phyloP scores from a whole-genome alignment of 2,113 vertebrate species.

The Stegastes partitus region DNA sequence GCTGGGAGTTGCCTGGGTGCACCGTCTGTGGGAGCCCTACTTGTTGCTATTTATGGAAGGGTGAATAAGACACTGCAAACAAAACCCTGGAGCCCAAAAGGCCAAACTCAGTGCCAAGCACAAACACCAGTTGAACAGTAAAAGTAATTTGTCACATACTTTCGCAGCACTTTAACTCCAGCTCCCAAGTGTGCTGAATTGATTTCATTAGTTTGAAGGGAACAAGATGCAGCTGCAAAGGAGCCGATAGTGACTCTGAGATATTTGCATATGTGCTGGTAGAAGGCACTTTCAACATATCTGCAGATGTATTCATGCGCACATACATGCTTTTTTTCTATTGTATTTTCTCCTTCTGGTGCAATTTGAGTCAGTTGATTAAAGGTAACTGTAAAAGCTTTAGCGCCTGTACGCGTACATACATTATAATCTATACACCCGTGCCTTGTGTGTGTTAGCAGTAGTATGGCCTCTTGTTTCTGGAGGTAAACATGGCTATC shows the following conservation, averaged over 20 bases:
- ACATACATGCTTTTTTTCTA: background rate
- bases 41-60: slow-evolving; percentile 70
- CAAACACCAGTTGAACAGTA: slow-evolving; percentile 44
- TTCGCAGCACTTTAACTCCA: slow-evolving; percentile 38
- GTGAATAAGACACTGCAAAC: slow-evolving; percentile 61
- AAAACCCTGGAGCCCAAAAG: slow-evolving; percentile 48
- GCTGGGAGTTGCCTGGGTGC: slow-evolving; percentile 57
- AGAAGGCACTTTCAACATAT: background rate
- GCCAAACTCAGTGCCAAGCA: slow-evolving; percentile 23
- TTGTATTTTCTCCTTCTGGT: background rate
- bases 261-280: slow-evolving; percentile 15
- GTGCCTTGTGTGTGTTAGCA: slow-evolving; percentile 42
- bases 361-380: slow-evolving; percentile 1
- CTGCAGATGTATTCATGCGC: background rate
- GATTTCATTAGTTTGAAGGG: slow-evolving; percentile 35
- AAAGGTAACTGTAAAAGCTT: slow-evolving; percentile 17
- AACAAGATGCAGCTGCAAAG: slow-evolving; percentile 33
- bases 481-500: slow-evolving; percentile 69
- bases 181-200: slow-evolving; percentile 31
- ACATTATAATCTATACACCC: slow-evolving; percentile 9
- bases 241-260: slow-evolving; percentile 10
- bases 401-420: slow-evolving; percentile 7
- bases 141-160: slow-evolving; percentile 66
- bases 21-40: slow-evolving; percentile 41
- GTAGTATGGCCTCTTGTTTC: slow-evolving; percentile 66